A percentile compares a stretch with the other conserved stretches of the same genome.
Conservation (phyloP, 1,140 invertebrate genomes). For the Cydia strobilella region DNA sequence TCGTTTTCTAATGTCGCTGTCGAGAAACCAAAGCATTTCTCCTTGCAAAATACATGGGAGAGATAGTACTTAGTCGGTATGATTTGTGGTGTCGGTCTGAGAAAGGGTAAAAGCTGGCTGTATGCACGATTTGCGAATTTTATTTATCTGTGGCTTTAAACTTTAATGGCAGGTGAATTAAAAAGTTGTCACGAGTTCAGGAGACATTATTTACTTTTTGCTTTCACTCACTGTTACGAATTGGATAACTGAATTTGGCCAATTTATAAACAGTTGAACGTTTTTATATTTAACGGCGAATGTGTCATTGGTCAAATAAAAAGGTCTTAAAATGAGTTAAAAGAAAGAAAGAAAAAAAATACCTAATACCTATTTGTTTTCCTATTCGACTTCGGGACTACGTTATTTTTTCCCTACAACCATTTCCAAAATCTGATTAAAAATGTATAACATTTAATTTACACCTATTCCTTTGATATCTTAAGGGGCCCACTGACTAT, state of each 20-base stretch:
- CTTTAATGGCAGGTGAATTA: conserved; percentile 27
- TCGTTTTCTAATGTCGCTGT: conserved; percentile 24
- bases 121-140: conserved; percentile 19
- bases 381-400: no score
- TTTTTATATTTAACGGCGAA: no score
- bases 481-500: no score
- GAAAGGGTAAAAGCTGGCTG: conserved; percentile 24
- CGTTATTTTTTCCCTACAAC: no score
- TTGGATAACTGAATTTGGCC: not conserved
- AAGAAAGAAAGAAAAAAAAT: no score
- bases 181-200: conserved; percentile 26
- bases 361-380: no score
- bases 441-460: no score
- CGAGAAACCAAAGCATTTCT: conserved; percentile 27
- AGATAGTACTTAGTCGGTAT: conserved; percentile 12
- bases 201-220: conserved; percentile 11
- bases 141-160: conserved; percentile 12
- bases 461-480: not conserved
- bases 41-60: conserved; percentile 25
- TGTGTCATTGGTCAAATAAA: no score
- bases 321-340: no score
- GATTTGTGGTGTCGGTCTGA: conserved; percentile 20
- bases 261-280: no score
- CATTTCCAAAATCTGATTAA: no score
- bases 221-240: conserved; percentile 12